Evolutionary conservation across 30 jellyfish, hydroid and myxozoan genomes (phyloP), one percentile per base, ranked within the genome.

Genomic region (Catostylus mosaicus): DNA sequence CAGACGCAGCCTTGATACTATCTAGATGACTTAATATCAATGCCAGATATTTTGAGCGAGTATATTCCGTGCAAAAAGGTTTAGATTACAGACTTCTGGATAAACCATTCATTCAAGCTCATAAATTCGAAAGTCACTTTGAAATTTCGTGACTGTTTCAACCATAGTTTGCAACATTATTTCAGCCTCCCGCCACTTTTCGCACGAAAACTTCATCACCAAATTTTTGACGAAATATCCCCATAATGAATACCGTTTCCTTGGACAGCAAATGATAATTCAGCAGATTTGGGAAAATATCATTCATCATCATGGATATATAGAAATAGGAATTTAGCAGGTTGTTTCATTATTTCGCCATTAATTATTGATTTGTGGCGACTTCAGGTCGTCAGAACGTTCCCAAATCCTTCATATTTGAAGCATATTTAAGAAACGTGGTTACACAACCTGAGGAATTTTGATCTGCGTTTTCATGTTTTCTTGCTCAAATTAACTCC

Each of bases 281-380:
- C 40, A 27, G n/a, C 1, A 18, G 71, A 59, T 59, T 59, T 59
- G 11, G 2, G 1, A 27, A 23, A 59, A 59, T 59, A 59, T 59
- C 26, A 59, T 59, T 59, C 38, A 59, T 26, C 71, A 26, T 22
- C 38, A 27, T 3, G 16, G 24, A 59, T 59, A 6, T 22, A 24
- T 26, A 16, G 33, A 37, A 18, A 34, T 23, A n/a, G 31, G 37
- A 20, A 33, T 16, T 19, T 24, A 29, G 61, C 85, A 74, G 85
- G 85, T 74, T 74, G 47, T 40, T 52, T 35, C 26, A 74, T 74
- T 74, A 36, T 48, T 57, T 30, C 38, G 10, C 31, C 29, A 74
- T 74, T 35, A 74, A 74, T 74, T 47, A 74, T 74, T 74, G 0
- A 74, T 74, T 50, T 74, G 85, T 27, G 85, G 85, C 61, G 20